phyloP scores from a whole-genome alignment of 2,797 vertebrate species.

The Eospalax fontanierii region DNA sequence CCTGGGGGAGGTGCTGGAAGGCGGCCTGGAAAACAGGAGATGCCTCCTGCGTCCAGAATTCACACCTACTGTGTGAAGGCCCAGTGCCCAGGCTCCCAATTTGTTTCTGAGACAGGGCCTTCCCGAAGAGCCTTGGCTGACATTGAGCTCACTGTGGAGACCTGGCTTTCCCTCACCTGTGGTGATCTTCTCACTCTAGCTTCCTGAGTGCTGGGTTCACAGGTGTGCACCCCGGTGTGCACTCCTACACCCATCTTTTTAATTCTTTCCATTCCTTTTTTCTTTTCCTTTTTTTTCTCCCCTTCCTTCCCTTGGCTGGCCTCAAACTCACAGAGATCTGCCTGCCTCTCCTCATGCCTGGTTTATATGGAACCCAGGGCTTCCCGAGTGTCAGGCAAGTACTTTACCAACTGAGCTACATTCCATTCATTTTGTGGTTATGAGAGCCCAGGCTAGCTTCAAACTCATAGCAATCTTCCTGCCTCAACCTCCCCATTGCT shows the following conservation, averaged over 20 bases:
- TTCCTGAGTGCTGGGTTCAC: not conserved
- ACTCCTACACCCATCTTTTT: not conserved
- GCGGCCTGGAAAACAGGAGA: not conserved
- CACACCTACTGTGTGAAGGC: not conserved
- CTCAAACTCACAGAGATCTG: too few species aligned
- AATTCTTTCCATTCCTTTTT: not conserved
- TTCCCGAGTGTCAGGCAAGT: too few species aligned
- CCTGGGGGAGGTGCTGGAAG: not conserved
- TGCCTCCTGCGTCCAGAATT: not conserved
- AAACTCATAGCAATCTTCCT: not conserved
- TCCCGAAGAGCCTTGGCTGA: not conserved
- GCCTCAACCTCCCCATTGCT: not conserved
- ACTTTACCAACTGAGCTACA: not conserved
- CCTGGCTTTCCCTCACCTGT: not conserved
- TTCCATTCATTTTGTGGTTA: not conserved
- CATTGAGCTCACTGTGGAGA: not conserved
- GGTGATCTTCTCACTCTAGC: not conserved
- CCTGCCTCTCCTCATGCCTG: not conserved
- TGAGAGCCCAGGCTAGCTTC: too few species aligned
- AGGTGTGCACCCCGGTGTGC: not conserved
- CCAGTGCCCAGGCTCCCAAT: not conserved
- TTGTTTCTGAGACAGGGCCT: not conserved
- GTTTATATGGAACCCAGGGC: not conserved
- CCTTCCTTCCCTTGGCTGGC: not conserved
- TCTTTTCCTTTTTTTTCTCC: too few species aligned